Conservation (phyloP, 2,888 invertebrate genomes). For the Plutella xylostella region DNA sequence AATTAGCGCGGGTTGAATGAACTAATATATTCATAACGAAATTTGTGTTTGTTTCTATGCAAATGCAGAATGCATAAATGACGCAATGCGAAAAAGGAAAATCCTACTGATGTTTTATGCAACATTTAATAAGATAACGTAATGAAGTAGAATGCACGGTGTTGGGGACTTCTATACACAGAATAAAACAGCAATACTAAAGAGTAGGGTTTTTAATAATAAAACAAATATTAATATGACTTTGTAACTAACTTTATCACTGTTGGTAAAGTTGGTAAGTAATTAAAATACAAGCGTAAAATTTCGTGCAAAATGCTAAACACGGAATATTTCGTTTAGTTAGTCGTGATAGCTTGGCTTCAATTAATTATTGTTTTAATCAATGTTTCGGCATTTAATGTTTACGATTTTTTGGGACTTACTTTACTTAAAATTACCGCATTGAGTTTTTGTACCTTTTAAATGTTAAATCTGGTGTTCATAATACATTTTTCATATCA, state of each 20-base stretch:
- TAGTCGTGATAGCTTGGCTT: constrained; percentile 15
- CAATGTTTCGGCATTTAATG: background rate
- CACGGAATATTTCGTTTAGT: constrained; percentile 21
- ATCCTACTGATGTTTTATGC: no score
- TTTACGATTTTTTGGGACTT: background rate
- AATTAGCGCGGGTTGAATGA: constrained; percentile 11
- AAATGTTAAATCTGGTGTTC: no score
- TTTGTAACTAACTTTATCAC: no score
- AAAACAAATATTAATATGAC: constrained; percentile 1
- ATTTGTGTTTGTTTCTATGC: constrained; percentile 12
- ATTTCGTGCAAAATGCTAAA: constrained; percentile 54
- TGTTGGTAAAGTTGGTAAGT: constrained; percentile 36
- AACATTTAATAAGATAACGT: no score
- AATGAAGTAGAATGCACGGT: no score
- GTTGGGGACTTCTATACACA: no score
- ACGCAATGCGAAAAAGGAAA: constrained; percentile 7
- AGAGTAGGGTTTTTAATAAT: no score
- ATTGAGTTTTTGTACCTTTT: background rate
- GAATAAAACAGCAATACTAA: no score
- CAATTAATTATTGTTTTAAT: constrained; percentile 9
- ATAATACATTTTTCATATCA: no score
- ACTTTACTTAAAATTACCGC: background rate
- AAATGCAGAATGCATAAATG: constrained; percentile 7
- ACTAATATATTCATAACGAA: constrained; percentile 10
- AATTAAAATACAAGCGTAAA: constrained; percentile 49